A percentile compares a stretch with the other conserved stretches of the same genome.
phyloP scores from a whole-genome alignment of 2,888 invertebrate genomes.

The Himalopsyche anomala region DNA sequence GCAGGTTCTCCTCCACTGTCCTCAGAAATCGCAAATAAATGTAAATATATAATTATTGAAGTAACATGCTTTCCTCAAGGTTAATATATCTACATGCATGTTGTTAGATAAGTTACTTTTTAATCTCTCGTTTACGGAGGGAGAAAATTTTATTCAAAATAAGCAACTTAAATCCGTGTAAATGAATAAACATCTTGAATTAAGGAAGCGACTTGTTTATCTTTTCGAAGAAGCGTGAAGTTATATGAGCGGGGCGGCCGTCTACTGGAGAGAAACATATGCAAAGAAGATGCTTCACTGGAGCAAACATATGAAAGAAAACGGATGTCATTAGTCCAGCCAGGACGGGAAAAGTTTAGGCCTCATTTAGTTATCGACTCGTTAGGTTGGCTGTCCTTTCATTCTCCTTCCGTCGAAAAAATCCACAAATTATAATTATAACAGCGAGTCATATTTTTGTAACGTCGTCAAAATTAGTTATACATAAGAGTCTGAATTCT shows the following conservation, averaged over 20 bases:
- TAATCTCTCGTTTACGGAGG: not conserved
- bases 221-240: constrained; percentile 59
- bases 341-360: constrained; percentile 60
- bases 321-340: constrained; percentile 64
- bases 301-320: constrained; percentile 54
- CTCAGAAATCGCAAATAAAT: no score
- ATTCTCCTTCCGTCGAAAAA: constrained; percentile 5
- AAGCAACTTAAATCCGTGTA: constrained; percentile 34
- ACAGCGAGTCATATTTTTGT: no score
- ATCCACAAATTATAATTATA: no score
- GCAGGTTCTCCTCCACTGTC: no score
- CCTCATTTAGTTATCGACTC: constrained; percentile 63
- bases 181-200: constrained; percentile 51
- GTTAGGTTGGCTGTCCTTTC: constrained; percentile 49
- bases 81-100: no score
- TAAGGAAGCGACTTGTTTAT: constrained; percentile 63
- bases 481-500: no score
- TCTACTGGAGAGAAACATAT: not conserved
- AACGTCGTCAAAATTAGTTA: no score
- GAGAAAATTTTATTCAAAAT: constrained; percentile 8
- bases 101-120: no score
- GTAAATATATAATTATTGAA: no score
- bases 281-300: constrained; percentile 18
- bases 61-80: no score
- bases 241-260: constrained; percentile 45